Percentiles rank a stretch among this genome's conserved stretches.
Evolutionary conservation across 2,797 vertebrate genomes (phyloP).

Genomic region (Balearica regulorum): DNA sequence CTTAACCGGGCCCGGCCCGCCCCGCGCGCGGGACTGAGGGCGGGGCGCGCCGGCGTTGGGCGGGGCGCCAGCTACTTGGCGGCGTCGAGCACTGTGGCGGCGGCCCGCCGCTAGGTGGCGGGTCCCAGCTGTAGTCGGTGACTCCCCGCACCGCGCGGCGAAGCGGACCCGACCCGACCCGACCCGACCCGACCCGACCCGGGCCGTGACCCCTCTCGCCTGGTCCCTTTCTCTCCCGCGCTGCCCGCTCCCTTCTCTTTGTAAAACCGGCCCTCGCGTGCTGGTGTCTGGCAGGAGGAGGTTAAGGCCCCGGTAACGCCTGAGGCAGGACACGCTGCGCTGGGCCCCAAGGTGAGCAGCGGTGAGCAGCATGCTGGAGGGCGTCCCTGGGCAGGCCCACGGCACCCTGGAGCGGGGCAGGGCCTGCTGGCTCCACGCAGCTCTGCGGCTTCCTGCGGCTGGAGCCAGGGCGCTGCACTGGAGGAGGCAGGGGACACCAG

Average conservation of each 20-base stretch:
- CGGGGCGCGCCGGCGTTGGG: not conserved
- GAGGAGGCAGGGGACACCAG: rapidly evolving
- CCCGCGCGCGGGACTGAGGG: not conserved
- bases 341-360: too few species aligned
- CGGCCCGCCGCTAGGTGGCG: not conserved
- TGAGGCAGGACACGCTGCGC: not conserved
- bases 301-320: not conserved
- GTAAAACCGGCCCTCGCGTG: not conserved
- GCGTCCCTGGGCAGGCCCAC: too few species aligned
- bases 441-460: not conserved
- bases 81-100: too few species aligned
- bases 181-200: too few species aligned
- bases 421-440: not conserved
- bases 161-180: too few species aligned
- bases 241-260: not conserved
- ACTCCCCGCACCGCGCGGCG: not conserved
- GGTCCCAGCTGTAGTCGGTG: too few species aligned
- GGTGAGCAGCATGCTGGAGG: not conserved
- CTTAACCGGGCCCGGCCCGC: not conserved
- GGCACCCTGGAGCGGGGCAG: too few species aligned
- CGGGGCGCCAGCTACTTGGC: too few species aligned
- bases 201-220: not conserved
- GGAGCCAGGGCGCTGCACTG: not conserved
- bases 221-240: not conserved
- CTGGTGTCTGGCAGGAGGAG: not conserved